Base-by-base conservation (phyloP, 1,140 invertebrate species). In the Pseudomyrmex pallidus region DNA sequence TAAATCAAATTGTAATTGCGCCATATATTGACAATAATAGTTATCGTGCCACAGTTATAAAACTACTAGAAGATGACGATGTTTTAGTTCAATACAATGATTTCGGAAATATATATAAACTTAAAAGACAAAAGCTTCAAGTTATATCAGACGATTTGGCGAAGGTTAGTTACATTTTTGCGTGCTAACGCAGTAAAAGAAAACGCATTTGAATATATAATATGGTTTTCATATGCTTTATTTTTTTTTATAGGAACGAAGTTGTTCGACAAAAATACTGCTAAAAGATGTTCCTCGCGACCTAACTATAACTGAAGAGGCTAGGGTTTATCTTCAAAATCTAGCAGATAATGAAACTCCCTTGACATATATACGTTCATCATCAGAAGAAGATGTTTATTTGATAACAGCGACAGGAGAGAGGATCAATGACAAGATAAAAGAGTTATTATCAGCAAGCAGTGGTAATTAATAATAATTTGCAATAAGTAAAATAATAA, bases 11-110 rank as follows among this genome's bases (percentile, higher is more conserved):
- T 83, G 89, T 94, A 9, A 74, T 94, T 3, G 89, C 93, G 1
- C 85, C 91, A 48, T 94, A 64, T 62, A 15, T 22, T 0, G 94
- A 94, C 74, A 73, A 78, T 0, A 94, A 94, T 87, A 92, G 67
- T 59, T 94, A 94, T 74, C 87, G 94, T 9, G 93, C 93, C 0
- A 82, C 93, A 20, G 89, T 94, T 0, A 89, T 77, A 5, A 83
- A 90, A 54, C 5, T 35, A 35, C 5, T 91, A 20, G 56, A 90
- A 0, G 78, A 63, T 1, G 48, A 91, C 1, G 82, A 90, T 64
- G 85, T 91, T 52, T 15, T 22, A 7, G 73, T 94, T 20, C 74
- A 76, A 3, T 94, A 93, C 20, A 25, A 92, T 17, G 94, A 94
- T 85, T 94, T 89, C 77, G 93, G 94, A 12, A 94, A 94, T 48